phyloP scores from a whole-genome alignment of 2,888 invertebrate species.

The Erebia palarica region DNA sequence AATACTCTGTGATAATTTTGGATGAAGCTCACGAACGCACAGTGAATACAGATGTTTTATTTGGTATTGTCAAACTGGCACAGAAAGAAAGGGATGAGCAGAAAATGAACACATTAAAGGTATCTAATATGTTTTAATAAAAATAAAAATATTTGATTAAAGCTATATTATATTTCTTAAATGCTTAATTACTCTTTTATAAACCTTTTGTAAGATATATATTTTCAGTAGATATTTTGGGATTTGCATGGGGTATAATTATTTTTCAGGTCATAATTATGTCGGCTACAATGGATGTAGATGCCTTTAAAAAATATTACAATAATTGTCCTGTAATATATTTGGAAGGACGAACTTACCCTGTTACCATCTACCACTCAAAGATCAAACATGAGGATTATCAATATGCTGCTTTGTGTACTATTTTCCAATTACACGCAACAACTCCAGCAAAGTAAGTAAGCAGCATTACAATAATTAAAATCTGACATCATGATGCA shows the following conservation, averaged over 20 bases:
- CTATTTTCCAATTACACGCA: constrained; percentile 94
- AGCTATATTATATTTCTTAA: too few relatives aligned
- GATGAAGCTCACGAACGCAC: constrained; percentile 99
- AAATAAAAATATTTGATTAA: too few relatives aligned
- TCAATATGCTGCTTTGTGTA: constrained; percentile 90
- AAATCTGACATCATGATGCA: too few relatives aligned
- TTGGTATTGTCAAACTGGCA: constrained; percentile 95
- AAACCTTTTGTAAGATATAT: too few relatives aligned
- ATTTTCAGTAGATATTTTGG: neutral
- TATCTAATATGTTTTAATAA: constrained; percentile 50
- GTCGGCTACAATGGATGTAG: constrained; percentile 98
- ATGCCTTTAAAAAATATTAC: constrained; percentile 95
- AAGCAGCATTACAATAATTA: neutral
- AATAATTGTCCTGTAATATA: constrained; percentile 93
- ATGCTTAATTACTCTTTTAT: too few relatives aligned
- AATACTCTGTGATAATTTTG: constrained; percentile 92
- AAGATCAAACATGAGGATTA: constrained; percentile 91
- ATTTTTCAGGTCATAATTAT: constrained; percentile 90
- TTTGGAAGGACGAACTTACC: constrained; percentile 93
- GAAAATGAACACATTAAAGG: constrained; percentile 85
- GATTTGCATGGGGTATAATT: neutral
- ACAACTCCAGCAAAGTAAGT: constrained; percentile 90
- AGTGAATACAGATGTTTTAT: constrained; percentile 95
- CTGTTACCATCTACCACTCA: constrained; percentile 89
- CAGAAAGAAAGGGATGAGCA: constrained; percentile 87